Conservation (phyloP, 2,113 vertebrate species). For the Cercopithecus mona region DNA sequence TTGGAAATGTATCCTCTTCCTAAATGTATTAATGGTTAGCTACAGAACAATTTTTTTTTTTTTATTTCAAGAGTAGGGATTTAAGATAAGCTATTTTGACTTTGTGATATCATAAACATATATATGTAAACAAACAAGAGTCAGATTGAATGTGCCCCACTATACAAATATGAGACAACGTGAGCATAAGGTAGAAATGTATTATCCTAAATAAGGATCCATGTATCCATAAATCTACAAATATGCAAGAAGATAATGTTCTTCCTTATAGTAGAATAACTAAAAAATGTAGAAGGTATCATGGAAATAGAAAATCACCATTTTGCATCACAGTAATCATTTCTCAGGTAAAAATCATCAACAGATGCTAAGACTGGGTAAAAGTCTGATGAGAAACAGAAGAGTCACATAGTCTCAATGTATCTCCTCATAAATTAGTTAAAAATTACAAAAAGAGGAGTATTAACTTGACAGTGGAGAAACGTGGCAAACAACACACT, state of each 20-base stretch:
- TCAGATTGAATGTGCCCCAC: neutral
- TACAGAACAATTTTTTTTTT: neutral
- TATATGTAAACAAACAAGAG: neutral
- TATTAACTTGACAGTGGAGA: neutral
- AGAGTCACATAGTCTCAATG: neutral
- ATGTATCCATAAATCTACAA: neutral
- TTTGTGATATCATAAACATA: neutral
- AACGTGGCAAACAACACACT: neutral
- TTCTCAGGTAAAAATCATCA: conserved; percentile 36
- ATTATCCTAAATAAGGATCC: neutral
- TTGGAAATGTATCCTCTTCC: neutral
- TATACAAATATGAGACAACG: conserved; percentile 23
- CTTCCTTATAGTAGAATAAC: neutral
- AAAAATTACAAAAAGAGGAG: neutral
- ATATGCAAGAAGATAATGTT: neutral
- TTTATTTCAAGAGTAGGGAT: neutral
- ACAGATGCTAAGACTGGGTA: neutral
- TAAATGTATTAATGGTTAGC: neutral
- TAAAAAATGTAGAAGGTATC: neutral
- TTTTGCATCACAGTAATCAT: neutral
- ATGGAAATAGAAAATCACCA: neutral
- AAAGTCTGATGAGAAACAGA: neutral
- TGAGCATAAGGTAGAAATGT: neutral
- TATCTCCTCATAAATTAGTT: neutral
- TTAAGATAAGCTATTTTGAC: neutral